Evolutionary conservation across 2,797 vertebrate species (phyloP), one percentile per base, ranked within the genome.

Genomic region (Otus scops): DNA sequence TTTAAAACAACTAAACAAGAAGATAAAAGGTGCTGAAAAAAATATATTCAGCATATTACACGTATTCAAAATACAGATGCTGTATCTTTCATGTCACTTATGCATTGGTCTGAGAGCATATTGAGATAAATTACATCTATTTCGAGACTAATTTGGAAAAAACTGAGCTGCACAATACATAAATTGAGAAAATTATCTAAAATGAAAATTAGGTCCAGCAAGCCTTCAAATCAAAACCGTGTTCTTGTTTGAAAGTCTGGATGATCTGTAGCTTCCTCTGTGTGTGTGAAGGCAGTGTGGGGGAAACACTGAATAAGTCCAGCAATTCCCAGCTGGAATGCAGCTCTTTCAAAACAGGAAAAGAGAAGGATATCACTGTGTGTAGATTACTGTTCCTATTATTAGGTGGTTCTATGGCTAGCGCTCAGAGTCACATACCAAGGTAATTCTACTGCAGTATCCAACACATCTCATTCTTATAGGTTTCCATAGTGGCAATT

Each of bases 71-170:
- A 61, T 63, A 76, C 4, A 68, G 20, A 60, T 45, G 14, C 19
- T 2, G 1, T 41, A 26, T 20, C 71, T 80, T 83, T 92, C 28
- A 34, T 70, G 83, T 70, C 17, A 69, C n/a, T 88, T 91, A n/a
- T 68, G 26, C 34, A 23, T 48, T 69, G 56, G 10, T 51, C 73
- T 73, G 36, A 70, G 26, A 84, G 18, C 21, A 60, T 34, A 81
- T 32, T 75, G 54, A 94, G 73, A 91, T 39, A 93, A 96, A 92
- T 90, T 76, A 38, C 56, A 63, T 53, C 45, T 73, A 64, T 81
- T 95, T 95, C 76, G 82, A 73, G 47, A 86, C 5, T 88, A 85
- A 92, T 92, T 69, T 81, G 26, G 47, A 63, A 80, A 93, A 76
- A 87, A 63, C 21, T 21, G 13, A 86, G 10, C 32, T 67, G 54